Evolutionary conservation across 2,888 invertebrate genomes (phyloP).

Genomic region (Agelastica alni): DNA sequence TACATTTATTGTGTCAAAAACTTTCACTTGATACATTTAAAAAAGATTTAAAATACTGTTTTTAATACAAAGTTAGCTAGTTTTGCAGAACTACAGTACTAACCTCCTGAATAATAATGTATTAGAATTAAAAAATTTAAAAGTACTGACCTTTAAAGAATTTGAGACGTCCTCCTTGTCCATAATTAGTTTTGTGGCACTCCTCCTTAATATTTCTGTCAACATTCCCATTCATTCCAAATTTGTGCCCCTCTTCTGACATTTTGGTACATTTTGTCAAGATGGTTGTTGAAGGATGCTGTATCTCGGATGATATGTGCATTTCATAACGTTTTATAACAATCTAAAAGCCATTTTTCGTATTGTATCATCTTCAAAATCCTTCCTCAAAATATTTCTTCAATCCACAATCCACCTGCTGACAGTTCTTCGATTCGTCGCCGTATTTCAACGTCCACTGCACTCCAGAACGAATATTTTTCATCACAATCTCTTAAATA

Average conservation of each 20-base stretch:
- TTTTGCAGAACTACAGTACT: too few relatives aligned
- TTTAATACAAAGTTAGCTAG: too few relatives aligned
- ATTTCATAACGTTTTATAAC: constrained; percentile 65
- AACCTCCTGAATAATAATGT: too few relatives aligned
- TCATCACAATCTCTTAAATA: constrained; percentile 36
- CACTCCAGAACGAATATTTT: constrained; percentile 38
- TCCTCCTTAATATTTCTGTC: constrained; percentile 62
- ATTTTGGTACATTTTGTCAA: constrained; percentile 74
- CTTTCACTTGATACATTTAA: too few relatives aligned
- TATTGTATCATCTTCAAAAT: constrained; percentile 55
- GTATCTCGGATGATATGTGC: constrained; percentile 61
- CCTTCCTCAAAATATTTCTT: constrained; percentile 45
- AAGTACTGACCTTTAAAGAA: constrained; percentile 75
- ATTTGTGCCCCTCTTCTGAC: constrained; percentile 71
- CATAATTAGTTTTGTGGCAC: constrained; percentile 53
- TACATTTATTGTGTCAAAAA: too few relatives aligned
- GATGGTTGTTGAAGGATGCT: constrained; percentile 66
- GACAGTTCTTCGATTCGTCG: constrained; percentile 49
- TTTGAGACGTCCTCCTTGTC: constrained; percentile 75
- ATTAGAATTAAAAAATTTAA: too few relatives aligned
- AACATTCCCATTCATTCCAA: constrained; percentile 73
- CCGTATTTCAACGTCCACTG: constrained; percentile 46
- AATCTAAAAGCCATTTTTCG: constrained; percentile 57
- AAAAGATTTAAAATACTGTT: too few relatives aligned
- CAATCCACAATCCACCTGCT: constrained; percentile 52